Evolutionary conservation across 2,797 vertebrate genomes (phyloP).

Genomic region (Hyperoplus immaculatus): DNA sequence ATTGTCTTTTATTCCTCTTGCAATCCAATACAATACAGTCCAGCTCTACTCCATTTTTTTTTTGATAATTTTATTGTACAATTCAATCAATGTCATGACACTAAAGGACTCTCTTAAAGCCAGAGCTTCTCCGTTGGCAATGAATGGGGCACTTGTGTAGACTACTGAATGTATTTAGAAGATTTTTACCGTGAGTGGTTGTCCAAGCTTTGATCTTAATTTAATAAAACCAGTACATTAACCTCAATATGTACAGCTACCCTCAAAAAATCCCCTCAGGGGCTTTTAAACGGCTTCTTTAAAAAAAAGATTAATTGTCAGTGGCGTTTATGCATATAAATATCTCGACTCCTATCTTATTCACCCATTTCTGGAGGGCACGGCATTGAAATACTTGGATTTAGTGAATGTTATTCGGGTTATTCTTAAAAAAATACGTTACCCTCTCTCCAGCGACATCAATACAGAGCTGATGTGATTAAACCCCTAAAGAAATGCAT

Average conservation of each 20-base stretch:
- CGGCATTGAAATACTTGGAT: conserved; percentile 30
- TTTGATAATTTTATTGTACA: conserved; percentile 8
- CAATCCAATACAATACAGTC: conserved; percentile 1
- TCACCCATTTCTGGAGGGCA: conserved; percentile 51
- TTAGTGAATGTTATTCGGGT: conserved; percentile 29
- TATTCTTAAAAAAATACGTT: conserved; percentile 25
- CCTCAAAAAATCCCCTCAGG: conserved; percentile 49
- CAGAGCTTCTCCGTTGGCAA: not conserved
- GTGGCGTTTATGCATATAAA: conserved; percentile 32
- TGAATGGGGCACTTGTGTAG: conserved; percentile 10
- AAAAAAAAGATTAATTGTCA: conserved; percentile 4
- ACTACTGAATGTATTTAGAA: conserved; percentile 28
- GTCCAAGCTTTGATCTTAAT: conserved; percentile 55
- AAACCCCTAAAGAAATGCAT: conserved; percentile 19
- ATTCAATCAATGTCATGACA: conserved; percentile 22
- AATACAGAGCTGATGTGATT: not conserved
- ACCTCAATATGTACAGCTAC: conserved; percentile 49
- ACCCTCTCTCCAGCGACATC: conserved; percentile 42
- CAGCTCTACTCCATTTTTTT: not conserved
- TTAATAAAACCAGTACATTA: conserved; percentile 59
- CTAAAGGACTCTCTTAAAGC: not conserved
- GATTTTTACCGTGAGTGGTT: conserved; percentile 36
- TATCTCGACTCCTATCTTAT: conserved; percentile 42
- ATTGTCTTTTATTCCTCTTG: conserved; percentile 17
- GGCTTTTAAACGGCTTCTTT: conserved; percentile 17